Conservation (phyloP, 2,113 vertebrate genomes). For the Cyrtonyx montezumae region DNA sequence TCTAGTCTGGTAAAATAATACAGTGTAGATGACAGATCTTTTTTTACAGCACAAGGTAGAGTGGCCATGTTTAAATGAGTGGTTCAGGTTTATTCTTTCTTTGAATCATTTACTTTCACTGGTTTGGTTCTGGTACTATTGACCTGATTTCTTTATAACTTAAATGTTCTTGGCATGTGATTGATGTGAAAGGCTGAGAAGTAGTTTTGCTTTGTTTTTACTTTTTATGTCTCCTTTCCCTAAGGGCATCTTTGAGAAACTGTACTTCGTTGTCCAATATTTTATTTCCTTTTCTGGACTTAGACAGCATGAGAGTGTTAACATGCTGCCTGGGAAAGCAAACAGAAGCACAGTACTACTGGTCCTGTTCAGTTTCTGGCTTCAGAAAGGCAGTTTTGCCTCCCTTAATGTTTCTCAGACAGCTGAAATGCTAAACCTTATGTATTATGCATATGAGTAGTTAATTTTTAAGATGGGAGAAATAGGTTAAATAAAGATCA, state of each 20-base stretch:
- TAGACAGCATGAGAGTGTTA: background rate
- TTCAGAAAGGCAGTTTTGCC: background rate
- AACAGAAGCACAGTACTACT: background rate
- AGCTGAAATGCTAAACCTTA: background rate
- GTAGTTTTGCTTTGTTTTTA: background rate
- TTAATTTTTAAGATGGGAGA: conserved; percentile 22
- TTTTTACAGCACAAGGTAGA: background rate
- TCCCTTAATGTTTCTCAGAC: background rate
- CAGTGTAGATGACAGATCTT: background rate
- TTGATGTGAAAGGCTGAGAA: background rate
- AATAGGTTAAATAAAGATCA: conserved; percentile 4
- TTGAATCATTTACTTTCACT: background rate
- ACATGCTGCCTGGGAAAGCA: background rate
- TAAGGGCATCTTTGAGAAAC: background rate
- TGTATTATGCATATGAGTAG: background rate
- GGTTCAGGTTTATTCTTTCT: background rate
- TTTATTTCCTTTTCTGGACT: background rate
- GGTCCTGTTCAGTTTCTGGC: background rate
- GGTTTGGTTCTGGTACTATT: background rate
- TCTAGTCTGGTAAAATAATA: background rate
- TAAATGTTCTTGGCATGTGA: background rate
- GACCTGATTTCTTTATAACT: background rate
- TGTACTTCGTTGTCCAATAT: background rate
- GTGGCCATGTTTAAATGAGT: background rate
- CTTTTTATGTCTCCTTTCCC: background rate